phyloP scores from a whole-genome alignment of 1,140 invertebrate species.

The Agrilus planipennis region DNA sequence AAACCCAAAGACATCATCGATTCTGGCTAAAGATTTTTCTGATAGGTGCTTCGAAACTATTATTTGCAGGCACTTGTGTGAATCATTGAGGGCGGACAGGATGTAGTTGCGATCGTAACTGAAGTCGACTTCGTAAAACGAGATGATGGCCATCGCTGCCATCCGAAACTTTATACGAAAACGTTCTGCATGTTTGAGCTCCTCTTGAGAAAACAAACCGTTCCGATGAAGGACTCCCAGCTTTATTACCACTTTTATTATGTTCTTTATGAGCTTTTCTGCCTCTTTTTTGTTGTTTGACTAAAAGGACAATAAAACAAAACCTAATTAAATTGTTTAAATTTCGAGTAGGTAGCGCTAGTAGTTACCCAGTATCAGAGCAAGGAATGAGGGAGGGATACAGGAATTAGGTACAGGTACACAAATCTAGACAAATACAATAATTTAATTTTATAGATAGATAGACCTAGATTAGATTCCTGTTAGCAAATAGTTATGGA shows the following conservation, averaged over 20 bases:
- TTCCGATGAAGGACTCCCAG: conserved; percentile 75
- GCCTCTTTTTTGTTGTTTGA: conserved; percentile 79
- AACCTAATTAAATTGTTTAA: conserved; percentile 7
- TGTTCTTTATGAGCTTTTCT: conserved; percentile 90
- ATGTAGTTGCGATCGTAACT: conserved; percentile 76
- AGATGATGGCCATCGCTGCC: conserved; percentile 70
- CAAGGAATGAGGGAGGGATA: no score
- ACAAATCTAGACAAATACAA: not conserved
- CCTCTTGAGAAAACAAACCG: conserved; percentile 65
- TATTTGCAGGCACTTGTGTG: conserved; percentile 50
- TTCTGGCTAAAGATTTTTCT: conserved; percentile 71
- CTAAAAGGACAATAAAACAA: conserved; percentile 22
- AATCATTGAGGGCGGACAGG: conserved; percentile 54
- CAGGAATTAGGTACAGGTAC: no score
- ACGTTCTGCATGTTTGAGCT: conserved; percentile 57
- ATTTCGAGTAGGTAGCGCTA: not conserved
- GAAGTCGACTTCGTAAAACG: conserved; percentile 81
- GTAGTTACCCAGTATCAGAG: no score
- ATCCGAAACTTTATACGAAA: conserved; percentile 56
- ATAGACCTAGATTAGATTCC: no score
- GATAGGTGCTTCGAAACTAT: conserved; percentile 73
- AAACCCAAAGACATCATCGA: conserved; percentile 74
- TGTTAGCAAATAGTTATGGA: no score
- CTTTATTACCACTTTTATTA: conserved; percentile 95
- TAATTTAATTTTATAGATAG: not conserved